These are phyloP conservation scores for Drosophila prolongata DNA, from an alignment of 2,888 invertebrate genomes.

Conservation along the genomic window DNA sequence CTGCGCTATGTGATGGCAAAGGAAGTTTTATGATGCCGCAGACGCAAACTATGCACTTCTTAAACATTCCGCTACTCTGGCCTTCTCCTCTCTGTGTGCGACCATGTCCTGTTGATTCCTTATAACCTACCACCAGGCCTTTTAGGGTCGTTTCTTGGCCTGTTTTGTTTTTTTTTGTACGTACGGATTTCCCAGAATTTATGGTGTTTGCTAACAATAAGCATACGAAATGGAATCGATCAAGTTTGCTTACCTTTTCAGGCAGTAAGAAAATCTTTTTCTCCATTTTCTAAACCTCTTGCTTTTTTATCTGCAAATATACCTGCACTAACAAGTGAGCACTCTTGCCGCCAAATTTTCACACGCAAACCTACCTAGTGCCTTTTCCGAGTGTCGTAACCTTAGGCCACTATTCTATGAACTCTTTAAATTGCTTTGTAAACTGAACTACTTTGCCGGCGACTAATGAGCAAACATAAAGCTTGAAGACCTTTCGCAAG, in stretches of 20 bases:
- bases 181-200: conserved; percentile 50
- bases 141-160: conserved; percentile 14
- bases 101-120: conserved; percentile 47
- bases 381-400: conserved; percentile 1
- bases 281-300: conserved; percentile 5
- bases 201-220: conserved; percentile 53
- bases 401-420: conserved; percentile 29
- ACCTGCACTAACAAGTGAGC: conserved; percentile 25
- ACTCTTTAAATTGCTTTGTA: conserved; percentile 29
- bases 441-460: conserved; percentile 19
- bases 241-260: conserved; percentile 14
- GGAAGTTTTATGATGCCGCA: conserved; percentile 23
- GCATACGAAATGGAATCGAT: conserved; percentile 34
- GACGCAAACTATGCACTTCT: conserved; percentile 22
- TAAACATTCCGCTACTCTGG: conserved; percentile 6
- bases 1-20: conserved; percentile 20
- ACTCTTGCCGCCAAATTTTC: conserved; percentile 42
- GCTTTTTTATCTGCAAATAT: conserved; percentile 3
- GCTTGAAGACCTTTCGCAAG: conserved; percentile 22
- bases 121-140: conserved; percentile 18
- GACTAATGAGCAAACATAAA: conserved; percentile 34
- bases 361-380: conserved; percentile 34
- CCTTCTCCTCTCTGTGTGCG: conserved; percentile 16
- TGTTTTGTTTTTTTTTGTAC: conserved; percentile 27
- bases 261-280: conserved; percentile 15